These are phyloP conservation scores for Synergus itoensis DNA, from an alignment of 2,888 invertebrate species.

Conservation along the genomic window DNA sequence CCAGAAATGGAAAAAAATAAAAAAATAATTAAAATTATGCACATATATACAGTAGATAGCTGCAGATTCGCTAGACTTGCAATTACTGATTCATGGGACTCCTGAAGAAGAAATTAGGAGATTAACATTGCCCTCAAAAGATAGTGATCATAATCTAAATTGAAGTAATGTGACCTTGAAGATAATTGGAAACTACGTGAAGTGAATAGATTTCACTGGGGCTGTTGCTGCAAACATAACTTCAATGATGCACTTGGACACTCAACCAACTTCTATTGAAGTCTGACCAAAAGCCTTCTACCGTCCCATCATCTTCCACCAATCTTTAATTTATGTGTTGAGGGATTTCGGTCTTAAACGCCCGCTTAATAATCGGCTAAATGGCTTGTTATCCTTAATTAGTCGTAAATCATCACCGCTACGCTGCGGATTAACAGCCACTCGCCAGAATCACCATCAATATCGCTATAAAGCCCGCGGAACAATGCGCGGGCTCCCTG, in stretches of 20 bases:
- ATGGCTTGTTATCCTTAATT: slow-evolving; percentile 74
- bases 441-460: slow-evolving; percentile 54
- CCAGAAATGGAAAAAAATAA: no score
- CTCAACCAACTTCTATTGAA: slow-evolving; percentile 23
- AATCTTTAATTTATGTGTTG: slow-evolving; percentile 65
- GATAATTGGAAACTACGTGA: slow-evolving; percentile 71
- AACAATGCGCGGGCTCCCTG: slow-evolving; percentile 50
- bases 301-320: slow-evolving; percentile 43
- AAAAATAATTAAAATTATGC: no score
- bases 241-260: slow-evolving; percentile 38
- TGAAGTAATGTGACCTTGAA: neutral
- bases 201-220: slow-evolving; percentile 65
- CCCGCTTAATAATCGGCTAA: slow-evolving; percentile 72
- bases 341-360: slow-evolving; percentile 65
- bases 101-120: neutral
- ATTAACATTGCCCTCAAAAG: neutral
- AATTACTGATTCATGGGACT: neutral
- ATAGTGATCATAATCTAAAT: neutral
- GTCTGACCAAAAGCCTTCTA: neutral
- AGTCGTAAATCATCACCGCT: slow-evolving; percentile 70
- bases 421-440: slow-evolving; percentile 55
- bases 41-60: no score
- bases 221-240: slow-evolving; percentile 58
- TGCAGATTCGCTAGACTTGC: no score
- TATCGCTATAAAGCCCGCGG: slow-evolving; percentile 47